Conservation (phyloP, 2,113 vertebrate species). For the Misgurnus anguillicaudatus region DNA sequence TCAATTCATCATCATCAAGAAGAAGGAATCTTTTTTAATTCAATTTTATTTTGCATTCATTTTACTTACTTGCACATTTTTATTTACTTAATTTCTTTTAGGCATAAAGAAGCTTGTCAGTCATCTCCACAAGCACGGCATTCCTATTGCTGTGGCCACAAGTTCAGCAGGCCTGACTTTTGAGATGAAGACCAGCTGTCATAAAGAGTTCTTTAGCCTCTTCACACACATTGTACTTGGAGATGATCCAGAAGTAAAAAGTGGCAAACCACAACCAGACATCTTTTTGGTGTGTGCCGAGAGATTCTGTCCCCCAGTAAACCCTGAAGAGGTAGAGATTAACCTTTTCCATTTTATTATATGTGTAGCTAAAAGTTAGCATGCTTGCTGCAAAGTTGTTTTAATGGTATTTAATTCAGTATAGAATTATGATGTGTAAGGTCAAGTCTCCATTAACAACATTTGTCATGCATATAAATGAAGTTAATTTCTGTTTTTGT, state of each 20-base stretch:
- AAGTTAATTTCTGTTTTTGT: too few species aligned
- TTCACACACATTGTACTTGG: slow-evolving; percentile 87
- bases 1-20: background rate
- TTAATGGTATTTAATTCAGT: too few species aligned
- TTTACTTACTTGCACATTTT: background rate
- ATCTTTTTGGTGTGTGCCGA: slow-evolving; percentile 84
- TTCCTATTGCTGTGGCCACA: slow-evolving; percentile 87
- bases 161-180: slow-evolving; percentile 79
- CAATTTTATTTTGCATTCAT: background rate
- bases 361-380: background rate
- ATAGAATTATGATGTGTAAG: too few species aligned
- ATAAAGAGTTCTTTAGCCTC: slow-evolving; percentile 80
- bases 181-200: slow-evolving; percentile 77
- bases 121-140: slow-evolving; percentile 75
- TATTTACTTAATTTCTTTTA: slow-evolving; percentile 50
- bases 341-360: slow-evolving; percentile 4
- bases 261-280: slow-evolving; percentile 85
- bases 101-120: slow-evolving; percentile 81
- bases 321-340: slow-evolving; percentile 74
- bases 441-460: too few species aligned
- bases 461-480: too few species aligned
- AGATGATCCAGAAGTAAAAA: slow-evolving; percentile 84
- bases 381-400: too few species aligned
- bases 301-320: slow-evolving; percentile 79
- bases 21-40: background rate